Evolutionary conservation across 2,888 invertebrate genomes (phyloP).

Genomic region (Limnephilus marmoratus): DNA sequence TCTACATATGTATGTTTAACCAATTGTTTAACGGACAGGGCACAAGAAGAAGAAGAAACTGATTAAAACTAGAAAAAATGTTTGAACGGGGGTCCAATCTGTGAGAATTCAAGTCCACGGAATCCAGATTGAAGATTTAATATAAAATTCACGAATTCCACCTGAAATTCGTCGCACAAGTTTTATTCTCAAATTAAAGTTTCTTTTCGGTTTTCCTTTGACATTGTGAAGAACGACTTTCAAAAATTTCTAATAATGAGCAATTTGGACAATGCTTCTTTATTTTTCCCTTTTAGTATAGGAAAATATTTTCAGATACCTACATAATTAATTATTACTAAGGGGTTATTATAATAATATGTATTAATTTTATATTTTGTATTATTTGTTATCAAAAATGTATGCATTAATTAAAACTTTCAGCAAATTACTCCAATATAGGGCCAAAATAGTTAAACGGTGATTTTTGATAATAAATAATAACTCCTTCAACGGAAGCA

Average conservation of each 20-base stretch:
- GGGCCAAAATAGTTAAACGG: too few species aligned
- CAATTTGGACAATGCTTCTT: not conserved
- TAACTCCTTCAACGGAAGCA: too few species aligned
- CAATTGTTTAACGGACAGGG: too few species aligned
- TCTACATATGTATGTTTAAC: too few species aligned
- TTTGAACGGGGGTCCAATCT: not conserved
- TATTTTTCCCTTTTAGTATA: not conserved
- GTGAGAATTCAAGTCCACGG: not conserved
- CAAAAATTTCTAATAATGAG: not conserved
- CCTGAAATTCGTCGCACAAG: constrained; percentile 3
- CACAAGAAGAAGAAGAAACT: too few species aligned
- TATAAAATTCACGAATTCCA: constrained; percentile 29
- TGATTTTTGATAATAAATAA: too few species aligned
- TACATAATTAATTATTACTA: not conserved
- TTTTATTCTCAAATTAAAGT: constrained; percentile 16
- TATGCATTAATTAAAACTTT: too few species aligned
- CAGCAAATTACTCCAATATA: too few species aligned
- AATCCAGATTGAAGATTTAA: constrained; percentile 13
- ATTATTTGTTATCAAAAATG: too few species aligned
- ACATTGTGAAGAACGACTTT: not conserved
- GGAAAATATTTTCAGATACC: not conserved
- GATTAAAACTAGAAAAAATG: not conserved
- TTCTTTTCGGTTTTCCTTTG: constrained; percentile 3
- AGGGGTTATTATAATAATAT: not conserved
- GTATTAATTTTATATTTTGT: too few species aligned